Evolutionary conservation across 2,797 vertebrate genomes (phyloP).

Genomic region (Furcifer pardalis): DNA sequence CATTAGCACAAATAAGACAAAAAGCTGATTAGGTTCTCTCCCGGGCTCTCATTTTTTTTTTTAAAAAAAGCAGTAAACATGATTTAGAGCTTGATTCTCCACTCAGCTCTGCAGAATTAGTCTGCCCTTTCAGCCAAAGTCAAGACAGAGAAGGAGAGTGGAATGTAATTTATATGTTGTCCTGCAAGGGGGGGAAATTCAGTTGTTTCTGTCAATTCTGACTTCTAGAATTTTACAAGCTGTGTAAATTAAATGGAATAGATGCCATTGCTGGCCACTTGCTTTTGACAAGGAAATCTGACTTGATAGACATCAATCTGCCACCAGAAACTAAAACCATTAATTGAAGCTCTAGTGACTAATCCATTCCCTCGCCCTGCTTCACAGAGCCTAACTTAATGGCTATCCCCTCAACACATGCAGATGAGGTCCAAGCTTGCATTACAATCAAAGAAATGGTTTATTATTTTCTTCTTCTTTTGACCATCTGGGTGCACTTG

Average conservation of each 20-base stretch:
- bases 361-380: slow-evolving; percentile 58
- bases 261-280: slow-evolving; percentile 41
- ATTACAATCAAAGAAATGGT: slow-evolving; percentile 58
- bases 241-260: slow-evolving; percentile 71
- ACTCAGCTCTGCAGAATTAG: slow-evolving; percentile 57
- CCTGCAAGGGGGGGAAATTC: slow-evolving; percentile 58
- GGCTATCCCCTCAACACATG: slow-evolving; percentile 52
- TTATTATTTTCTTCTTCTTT: slow-evolving; percentile 44
- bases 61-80: background rate
- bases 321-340: slow-evolving; percentile 63
- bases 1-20: slow-evolving; percentile 32
- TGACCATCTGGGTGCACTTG: slow-evolving; percentile 21
- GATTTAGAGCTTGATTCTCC: slow-evolving; percentile 53
- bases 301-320: slow-evolving; percentile 68
- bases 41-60: background rate
- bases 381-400: slow-evolving; percentile 42
- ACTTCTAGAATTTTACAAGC: slow-evolving; percentile 69
- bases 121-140: slow-evolving; percentile 58
- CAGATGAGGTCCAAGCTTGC: slow-evolving; percentile 46
- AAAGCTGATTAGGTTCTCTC: slow-evolving; percentile 5
- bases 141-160: slow-evolving; percentile 47
- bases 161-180: slow-evolving; percentile 68
- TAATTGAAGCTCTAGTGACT: slow-evolving; percentile 64
- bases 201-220: slow-evolving; percentile 69
- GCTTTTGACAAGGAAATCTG: slow-evolving; percentile 63